phyloP scores from a whole-genome alignment of 92 coral and sea anemone genomes.

The Hydrozoanthus gracilis region DNA sequence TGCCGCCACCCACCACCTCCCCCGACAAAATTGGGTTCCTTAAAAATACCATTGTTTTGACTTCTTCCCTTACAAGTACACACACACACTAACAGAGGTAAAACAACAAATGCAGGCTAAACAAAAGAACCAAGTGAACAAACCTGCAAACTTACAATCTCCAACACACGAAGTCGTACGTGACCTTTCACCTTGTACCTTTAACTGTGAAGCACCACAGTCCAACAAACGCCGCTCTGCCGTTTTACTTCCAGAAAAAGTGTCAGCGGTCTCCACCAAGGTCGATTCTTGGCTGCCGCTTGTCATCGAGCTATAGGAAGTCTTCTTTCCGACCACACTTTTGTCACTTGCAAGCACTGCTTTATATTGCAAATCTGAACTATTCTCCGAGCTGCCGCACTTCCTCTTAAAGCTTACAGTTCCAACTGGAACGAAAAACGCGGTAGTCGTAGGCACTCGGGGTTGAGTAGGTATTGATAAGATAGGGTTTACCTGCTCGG shows the following conservation, averaged over 20 bases:
- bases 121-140: background rate
- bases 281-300: background rate
- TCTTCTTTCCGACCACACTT: background rate
- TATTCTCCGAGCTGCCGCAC: background rate
- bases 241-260: background rate
- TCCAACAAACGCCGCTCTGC: background rate
- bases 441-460: background rate
- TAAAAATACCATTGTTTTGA: too few species aligned
- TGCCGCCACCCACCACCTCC: too few species aligned
- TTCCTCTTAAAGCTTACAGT: constrained; percentile 19
- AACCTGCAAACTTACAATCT: background rate
- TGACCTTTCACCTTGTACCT: background rate
- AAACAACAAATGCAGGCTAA: too few species aligned
- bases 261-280: background rate
- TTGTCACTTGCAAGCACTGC: background rate
- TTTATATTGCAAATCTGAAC: background rate
- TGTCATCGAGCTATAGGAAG: background rate
- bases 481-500: background rate
- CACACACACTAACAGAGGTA: too few species aligned
- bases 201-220: background rate
- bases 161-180: background rate
- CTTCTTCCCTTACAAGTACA: too few species aligned
- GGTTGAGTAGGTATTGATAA: background rate
- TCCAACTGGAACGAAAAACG: background rate
- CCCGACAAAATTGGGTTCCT: too few species aligned